Percentiles rank a stretch among this genome's conserved stretches.
These are phyloP conservation scores for Lordiphosa stackelbergi DNA, from an alignment of 1,140 invertebrate genomes.

Conservation along the genomic window DNA sequence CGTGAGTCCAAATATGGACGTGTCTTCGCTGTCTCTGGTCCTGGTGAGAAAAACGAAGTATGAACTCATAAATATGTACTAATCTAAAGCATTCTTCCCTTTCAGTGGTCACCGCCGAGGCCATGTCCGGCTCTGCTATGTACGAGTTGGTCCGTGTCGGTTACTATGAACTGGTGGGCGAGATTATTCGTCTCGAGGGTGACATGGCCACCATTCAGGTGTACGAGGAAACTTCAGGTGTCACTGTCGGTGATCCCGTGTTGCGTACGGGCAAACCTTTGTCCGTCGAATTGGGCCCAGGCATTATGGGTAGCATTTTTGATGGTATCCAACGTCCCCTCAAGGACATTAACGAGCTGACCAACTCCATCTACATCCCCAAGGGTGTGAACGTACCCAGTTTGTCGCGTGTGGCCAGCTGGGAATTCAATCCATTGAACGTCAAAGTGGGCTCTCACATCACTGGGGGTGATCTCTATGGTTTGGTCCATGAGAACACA, in stretches of 20 bases:
- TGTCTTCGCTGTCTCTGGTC: slow-evolving; percentile 97
- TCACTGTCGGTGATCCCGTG: slow-evolving; percentile 99
- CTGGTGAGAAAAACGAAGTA: slow-evolving; percentile 83
- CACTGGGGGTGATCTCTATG: slow-evolving; percentile 98
- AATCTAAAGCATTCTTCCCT: neutral
- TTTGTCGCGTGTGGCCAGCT: slow-evolving; percentile 87
- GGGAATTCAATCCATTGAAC: slow-evolving; percentile 96
- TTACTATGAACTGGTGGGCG: slow-evolving; percentile 97
- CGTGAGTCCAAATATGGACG: slow-evolving; percentile 94
- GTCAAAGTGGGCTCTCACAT: slow-evolving; percentile 96
- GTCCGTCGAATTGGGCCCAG: slow-evolving; percentile 97
- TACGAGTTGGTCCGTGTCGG: slow-evolving; percentile 99
- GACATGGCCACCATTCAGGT: slow-evolving; percentile 99
- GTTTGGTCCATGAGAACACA: slow-evolving; percentile 97
- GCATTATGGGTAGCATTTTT: slow-evolving; percentile 99
- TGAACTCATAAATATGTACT: neutral
- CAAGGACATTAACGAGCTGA: slow-evolving; percentile 93
- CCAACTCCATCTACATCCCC: slow-evolving; percentile 89
- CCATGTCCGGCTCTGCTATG: slow-evolving; percentile 99
- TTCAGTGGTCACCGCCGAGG: slow-evolving; percentile 97
- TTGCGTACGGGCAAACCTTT: slow-evolving; percentile 98
- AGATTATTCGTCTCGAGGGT: slow-evolving; percentile 99
- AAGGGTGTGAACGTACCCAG: slow-evolving; percentile 98
- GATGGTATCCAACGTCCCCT: slow-evolving; percentile 99
- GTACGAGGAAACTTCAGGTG: slow-evolving; percentile 99